Base-by-base conservation (phyloP, 2,888 invertebrate genomes). In the Neoscelio sp. region DNA sequence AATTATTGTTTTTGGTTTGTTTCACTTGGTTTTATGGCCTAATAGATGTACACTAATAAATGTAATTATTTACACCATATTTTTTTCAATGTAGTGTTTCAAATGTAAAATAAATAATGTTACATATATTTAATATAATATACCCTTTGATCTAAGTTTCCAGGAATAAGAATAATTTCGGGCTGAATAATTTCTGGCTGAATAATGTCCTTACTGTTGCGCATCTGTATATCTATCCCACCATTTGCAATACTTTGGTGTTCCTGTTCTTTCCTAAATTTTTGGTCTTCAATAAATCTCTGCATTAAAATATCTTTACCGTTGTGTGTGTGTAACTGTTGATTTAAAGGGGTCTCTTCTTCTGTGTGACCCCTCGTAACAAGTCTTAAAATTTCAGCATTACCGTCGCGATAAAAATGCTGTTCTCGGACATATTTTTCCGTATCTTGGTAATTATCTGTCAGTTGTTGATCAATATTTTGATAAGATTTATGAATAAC, bases 261-360 rank as follows among this genome's bases (percentile, higher is more conserved):
- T 8, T 80, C 84, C 4, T 86, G 80, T 3, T 82, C 85, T n/a
- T 86, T 84, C 10, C 89, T 82, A 2, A 86, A 82, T 26, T 87
- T 89, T 35, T 92, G 96, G 89, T 97, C 96, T 86, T 96, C 95
- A 80, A 97, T 97, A 88, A 96, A 97, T 60, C 96, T 91, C 83
- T 95, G 93, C 93, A 97, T 94, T 1, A 97, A 91, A 80, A 96
- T 94, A 86, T 96, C 95, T 91, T 97, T 97, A 0, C 96, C 97
- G 83, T 94, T 95, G 93, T 74, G 78, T 2, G 20, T 7, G 0
- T 56, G 65, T 1, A 60, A 38, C 7, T 64, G 70, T 33, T 93
- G 92, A 42, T 30, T 74, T 84, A 92, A 91, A 54, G 91, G 91
- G 15, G 91, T 77, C 80, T 94, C 94, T 81, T 94, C 94, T 80